Base-by-base conservation (phyloP, 2,797 vertebrate species). In the Sylvia borin region DNA sequence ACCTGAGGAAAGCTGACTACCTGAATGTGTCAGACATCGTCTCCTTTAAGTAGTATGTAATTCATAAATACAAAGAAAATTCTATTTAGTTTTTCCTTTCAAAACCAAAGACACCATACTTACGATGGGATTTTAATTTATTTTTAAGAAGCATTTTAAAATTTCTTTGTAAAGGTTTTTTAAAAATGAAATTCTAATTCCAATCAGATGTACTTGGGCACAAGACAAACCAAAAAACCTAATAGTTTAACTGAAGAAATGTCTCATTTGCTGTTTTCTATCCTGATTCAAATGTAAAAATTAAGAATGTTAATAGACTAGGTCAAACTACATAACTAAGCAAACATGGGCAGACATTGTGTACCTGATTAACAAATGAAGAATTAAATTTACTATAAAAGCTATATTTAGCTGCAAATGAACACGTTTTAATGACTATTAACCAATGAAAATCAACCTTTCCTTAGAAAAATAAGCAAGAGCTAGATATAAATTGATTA, bases 401-500 rank as follows among this genome's bases (percentile, higher is more conserved):
- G 79, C 42, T 94, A 36, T 29, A 91, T 51, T 90, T 92, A 91
- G 58, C 71, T 88, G 68, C 79, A 83, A 85, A 95, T 81, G 57
- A 90, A 75, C 42, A 26, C 54, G 90, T 73, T 93, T 93, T 93
- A 95, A 91, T 88, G 50, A 85, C 51, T 75, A 83, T 18, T 81
- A 80, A 85, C 66, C 70, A 75, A 93, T 11, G 66, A 90, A 93
- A 95, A 95, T 78, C 91, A 95, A 93, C 79, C 43, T 45, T 72
- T 84, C 76, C 76, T 84, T 86, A 66, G 72, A 90, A 95, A 93
- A 96, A 94, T 75, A 95, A 75, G 79, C 24, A 88, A 91, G 73
- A 93, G 88, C 61, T 87, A 87, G 58, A 90, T 90, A 88, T 87
- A 86, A 95, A 93, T 91, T 83, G 93, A 93, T 87, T 90, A 92